Evolutionary conservation across 2,888 invertebrate genomes (phyloP).

Genomic region (Drosophila infuscata): DNA sequence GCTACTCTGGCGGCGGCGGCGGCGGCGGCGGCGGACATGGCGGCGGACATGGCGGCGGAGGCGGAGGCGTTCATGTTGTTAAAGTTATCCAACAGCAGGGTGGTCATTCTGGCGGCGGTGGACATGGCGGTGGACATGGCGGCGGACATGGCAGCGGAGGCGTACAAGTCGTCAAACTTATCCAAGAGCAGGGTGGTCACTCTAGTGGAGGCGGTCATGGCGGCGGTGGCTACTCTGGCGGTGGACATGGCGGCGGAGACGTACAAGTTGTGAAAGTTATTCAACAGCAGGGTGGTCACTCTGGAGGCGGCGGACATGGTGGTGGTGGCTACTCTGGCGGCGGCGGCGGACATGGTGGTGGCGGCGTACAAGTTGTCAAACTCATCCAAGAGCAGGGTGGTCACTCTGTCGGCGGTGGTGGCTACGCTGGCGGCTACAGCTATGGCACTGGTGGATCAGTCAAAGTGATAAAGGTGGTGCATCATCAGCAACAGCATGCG

Average conservation of each 20-base stretch:
- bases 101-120: conserved; percentile 32
- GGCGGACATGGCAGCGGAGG: conserved; percentile 22
- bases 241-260: conserved; percentile 32
- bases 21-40: conserved; percentile 9
- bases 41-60: neutral
- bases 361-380: conserved; percentile 66
- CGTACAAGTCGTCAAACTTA: conserved; percentile 64
- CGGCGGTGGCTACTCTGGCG: conserved; percentile 26
- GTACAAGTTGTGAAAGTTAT: neutral
- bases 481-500: conserved; percentile 44
- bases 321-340: conserved; percentile 31
- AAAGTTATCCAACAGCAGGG: conserved; percentile 64
- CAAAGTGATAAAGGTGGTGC: conserved; percentile 72
- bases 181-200: conserved; percentile 28
- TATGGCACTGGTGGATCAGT: conserved; percentile 36
- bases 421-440: conserved; percentile 51
- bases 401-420: conserved; percentile 28
- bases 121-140: conserved; percentile 34
- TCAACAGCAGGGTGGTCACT: neutral
- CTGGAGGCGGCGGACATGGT: conserved; percentile 35
- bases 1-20: conserved; percentile 13
- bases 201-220: conserved; percentile 46
- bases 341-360: conserved; percentile 27
- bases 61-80: conserved; percentile 62
- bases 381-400: conserved; percentile 65